A percentile compares a stretch with the other conserved stretches of the same genome.
These are phyloP conservation scores for Channa striata DNA, from an alignment of 2,797 vertebrate genomes.

Conservation along the genomic window DNA sequence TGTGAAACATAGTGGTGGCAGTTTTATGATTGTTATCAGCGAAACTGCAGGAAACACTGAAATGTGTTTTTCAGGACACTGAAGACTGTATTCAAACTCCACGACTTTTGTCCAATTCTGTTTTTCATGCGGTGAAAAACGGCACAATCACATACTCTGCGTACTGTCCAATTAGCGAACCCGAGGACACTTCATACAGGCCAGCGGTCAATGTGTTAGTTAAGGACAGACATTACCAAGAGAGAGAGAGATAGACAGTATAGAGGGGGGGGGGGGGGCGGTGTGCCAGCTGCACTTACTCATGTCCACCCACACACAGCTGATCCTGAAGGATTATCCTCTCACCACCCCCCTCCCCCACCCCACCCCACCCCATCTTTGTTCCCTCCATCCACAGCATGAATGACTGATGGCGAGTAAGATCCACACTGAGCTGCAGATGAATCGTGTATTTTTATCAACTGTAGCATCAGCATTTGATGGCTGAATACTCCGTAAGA, in stretches of 20 bases:
- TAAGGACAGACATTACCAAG: conserved; percentile 33
- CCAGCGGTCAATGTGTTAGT: conserved; percentile 44
- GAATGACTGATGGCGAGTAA: conserved; percentile 59
- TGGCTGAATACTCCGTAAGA: conserved; percentile 26
- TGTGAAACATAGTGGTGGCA: too few relatives aligned
- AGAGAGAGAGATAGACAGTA: conserved; percentile 36
- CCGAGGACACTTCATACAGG: conserved; percentile 16
- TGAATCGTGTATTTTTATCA: conserved; percentile 54
- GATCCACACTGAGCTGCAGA: conserved; percentile 45
- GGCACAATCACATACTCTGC: conserved; percentile 8
- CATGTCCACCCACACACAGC: conserved; percentile 82
- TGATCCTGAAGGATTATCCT: conserved; percentile 82
- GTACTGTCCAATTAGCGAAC: conserved; percentile 41
- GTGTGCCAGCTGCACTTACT: conserved; percentile 74
- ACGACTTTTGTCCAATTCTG: conserved; percentile 2
- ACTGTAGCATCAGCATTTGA: conserved; percentile 42
- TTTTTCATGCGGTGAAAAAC: conserved; percentile 2
- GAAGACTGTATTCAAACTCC: too few relatives aligned
- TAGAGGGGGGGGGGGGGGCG: conserved; percentile 18
- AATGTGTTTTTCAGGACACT: too few relatives aligned
- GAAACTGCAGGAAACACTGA: too few relatives aligned
- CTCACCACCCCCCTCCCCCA: conserved; percentile 17
- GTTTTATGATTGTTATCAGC: too few relatives aligned
- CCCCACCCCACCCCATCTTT: conserved; percentile 31
- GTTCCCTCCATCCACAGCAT: conserved; percentile 57